Conservation (phyloP, 2,888 invertebrate species). For the Campoplex capitator region DNA sequence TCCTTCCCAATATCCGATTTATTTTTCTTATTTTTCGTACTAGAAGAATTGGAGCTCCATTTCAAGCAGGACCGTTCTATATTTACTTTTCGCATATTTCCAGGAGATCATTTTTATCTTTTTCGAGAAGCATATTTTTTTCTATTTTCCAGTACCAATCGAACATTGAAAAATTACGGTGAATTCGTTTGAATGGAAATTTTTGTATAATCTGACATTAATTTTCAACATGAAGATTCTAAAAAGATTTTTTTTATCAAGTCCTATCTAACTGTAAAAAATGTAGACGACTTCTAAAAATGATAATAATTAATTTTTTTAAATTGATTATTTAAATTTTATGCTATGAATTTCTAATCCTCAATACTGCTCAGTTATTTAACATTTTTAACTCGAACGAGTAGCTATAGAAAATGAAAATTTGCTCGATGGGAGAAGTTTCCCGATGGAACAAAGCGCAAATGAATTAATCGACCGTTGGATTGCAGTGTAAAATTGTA, state of each 20-base stretch:
- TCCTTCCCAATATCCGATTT: slow-evolving; percentile 28
- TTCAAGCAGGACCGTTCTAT: too few relatives aligned
- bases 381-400: neutral
- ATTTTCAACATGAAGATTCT: neutral
- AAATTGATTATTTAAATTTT: too few relatives aligned
- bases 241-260: neutral
- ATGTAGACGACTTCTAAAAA: neutral
- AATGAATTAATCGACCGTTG: neutral
- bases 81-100: too few relatives aligned
- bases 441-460: neutral
- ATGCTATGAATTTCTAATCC: too few relatives aligned
- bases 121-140: neutral
- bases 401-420: neutral
- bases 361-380: neutral
- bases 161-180: neutral
- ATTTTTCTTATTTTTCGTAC: neutral
- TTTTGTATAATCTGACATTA: neutral
- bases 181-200: neutral
- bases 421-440: neutral
- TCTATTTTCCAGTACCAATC: neutral
- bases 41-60: neutral
- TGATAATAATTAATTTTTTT: neutral
- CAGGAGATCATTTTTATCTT: neutral
- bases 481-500: neutral
- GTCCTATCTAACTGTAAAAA: neutral